Evolutionary conservation across 1,140 invertebrate species (phyloP), one percentile per base, ranked within the genome.

Genomic region (Cyclargus thomasi): DNA sequence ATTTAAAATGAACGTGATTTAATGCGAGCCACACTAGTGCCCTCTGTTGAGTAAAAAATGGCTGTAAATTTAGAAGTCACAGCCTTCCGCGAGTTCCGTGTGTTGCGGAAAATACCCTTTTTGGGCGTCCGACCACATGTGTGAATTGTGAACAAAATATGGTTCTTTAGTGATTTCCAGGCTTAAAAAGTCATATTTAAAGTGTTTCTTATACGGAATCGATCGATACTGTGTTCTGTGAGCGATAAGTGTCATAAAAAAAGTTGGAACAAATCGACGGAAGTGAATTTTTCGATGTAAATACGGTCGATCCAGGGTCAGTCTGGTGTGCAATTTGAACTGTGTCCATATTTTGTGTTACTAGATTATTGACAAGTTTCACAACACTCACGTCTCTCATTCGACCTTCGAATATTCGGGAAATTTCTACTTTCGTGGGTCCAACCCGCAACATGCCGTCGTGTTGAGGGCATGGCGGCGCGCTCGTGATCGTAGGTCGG

Each of bases 91-190:
- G 85, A 90, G 85, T 86, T 87, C 83, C 84, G 88, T 90, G 83
- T 89, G 84, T 87, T 90, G 88, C 83, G 87, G 88, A 91, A 91
- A 91, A 90, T 90, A 89, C 87, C 89, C 87, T 91, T 91, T 91
- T 91, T 91, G 88, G 90, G 90, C 90, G 90, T 90, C 88, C 90
- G 88, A 90, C 88, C 90, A 91, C 90, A 91, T 91, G 90, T 91
- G 87, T 88, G 85, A 84, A 85, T 85, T 74, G 86, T 89, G 88
- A 87, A 88, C 86, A 88, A 90, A 89, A 85, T 88, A 86, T 84
- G 83, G 79, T 85, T 86, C 82, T 85, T 75, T 82, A 83, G 82
- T 90, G 83, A 84, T 82, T 89, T 88, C 77, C 78, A 76, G 77
- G 70, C 76, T 66, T 71, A 72, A 82, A 80, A 77, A 76, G 65